Percentiles rank a stretch among this genome's conserved stretches.
Conservation (phyloP, 2,888 invertebrate genomes). For the Eudasyphora cyanicolor region DNA sequence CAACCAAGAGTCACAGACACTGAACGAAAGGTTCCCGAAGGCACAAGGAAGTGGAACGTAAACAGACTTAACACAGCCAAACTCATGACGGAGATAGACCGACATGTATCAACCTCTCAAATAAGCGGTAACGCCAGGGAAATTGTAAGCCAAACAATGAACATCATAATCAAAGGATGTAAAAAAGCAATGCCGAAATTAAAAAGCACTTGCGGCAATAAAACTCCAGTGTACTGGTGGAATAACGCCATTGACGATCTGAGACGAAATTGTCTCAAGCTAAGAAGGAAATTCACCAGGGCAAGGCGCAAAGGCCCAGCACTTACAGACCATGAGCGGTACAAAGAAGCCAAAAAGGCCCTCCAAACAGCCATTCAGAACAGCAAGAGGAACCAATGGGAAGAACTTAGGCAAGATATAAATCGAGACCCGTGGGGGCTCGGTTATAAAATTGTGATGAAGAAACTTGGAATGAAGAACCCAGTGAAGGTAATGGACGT, state of each 20-base stretch:
- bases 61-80: neutral
- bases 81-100: neutral
- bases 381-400: no score
- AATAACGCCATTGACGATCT: neutral
- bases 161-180: no score
- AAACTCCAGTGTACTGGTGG: neutral
- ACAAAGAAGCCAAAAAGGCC: neutral
- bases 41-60: conserved; percentile 22
- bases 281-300: no score
- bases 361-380: no score
- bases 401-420: no score
- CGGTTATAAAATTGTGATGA: no score
- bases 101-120: neutral
- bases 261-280: neutral
- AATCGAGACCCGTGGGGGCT: no score
- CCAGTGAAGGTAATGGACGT: no score
- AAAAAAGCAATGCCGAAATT: neutral
- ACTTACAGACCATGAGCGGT: neutral
- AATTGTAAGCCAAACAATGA: neutral
- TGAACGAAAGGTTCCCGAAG: neutral
- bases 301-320: neutral
- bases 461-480: no score
- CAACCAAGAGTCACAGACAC: neutral
- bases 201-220: neutral
- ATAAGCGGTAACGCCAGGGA: neutral